Conservation (phyloP, 2,797 vertebrate genomes). For the Pseudomugil tenellus region DNA sequence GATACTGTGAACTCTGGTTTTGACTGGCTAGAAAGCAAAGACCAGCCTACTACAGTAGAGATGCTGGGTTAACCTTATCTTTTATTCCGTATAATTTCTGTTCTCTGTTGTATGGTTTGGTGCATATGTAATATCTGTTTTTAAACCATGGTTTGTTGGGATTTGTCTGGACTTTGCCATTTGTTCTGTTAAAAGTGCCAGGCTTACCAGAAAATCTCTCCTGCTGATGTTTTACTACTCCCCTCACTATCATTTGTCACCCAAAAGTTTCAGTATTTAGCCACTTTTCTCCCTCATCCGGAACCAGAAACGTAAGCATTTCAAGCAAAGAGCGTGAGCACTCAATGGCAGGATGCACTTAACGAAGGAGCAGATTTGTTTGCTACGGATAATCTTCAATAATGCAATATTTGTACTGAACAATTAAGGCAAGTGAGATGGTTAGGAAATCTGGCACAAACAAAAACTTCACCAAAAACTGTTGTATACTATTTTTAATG, state of each 20-base stretch:
- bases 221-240: conserved; percentile 83
- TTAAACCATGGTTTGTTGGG: conserved; percentile 76
- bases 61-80: conserved; percentile 93
- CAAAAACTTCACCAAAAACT: conserved; percentile 66
- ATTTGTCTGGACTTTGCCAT: conserved; percentile 92
- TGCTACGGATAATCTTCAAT: conserved; percentile 69
- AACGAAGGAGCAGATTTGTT: conserved; percentile 50
- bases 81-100: conserved; percentile 76
- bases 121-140: conserved; percentile 81
- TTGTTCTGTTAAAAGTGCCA: conserved; percentile 96
- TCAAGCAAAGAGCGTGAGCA: conserved; percentile 52
- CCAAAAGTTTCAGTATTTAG: conserved; percentile 74
- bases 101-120: conserved; percentile 80
- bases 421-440: conserved; percentile 59
- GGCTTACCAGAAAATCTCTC: conserved; percentile 91
- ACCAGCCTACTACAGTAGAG: conserved; percentile 98
- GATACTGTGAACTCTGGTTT: conserved; percentile 98
- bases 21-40: conserved; percentile 99
- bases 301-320: conserved; percentile 64
- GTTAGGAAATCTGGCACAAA: conserved; percentile 76
- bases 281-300: conserved; percentile 59
- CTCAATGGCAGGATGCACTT: conserved; percentile 56
- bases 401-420: conserved; percentile 82
- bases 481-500: conserved; percentile 65
- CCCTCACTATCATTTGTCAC: conserved; percentile 59